phyloP scores from a whole-genome alignment of 1,140 invertebrate species.

The Sarcophaga bullata region DNA sequence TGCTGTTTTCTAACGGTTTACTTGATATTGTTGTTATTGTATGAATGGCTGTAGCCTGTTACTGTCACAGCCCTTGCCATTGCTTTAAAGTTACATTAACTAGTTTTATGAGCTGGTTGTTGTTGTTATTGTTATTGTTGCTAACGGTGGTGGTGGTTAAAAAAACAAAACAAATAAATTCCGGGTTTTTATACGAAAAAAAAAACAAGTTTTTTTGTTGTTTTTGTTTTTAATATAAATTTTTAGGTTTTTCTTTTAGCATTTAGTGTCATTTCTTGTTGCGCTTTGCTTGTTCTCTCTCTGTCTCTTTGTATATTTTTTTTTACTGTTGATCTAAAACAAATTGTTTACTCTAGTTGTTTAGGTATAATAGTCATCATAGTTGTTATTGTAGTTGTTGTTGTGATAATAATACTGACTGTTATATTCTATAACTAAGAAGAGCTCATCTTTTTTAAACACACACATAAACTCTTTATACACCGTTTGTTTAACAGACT shows the following conservation, averaged over 20 bases:
- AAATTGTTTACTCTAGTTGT: conserved; percentile 4
- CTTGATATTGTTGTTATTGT: background rate
- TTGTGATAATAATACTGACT: background rate
- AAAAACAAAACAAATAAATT: conserved; percentile 31
- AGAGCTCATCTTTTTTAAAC: background rate
- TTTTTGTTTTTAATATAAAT: background rate
- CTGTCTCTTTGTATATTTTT: background rate
- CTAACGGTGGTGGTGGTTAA: no score
- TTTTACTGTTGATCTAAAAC: background rate
- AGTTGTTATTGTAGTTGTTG: no score
- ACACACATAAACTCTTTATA: background rate
- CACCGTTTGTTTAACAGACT: no score
- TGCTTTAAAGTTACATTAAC: background rate
- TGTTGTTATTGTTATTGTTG: background rate
- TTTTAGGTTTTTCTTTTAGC: background rate
- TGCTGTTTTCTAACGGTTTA: conserved; percentile 31
- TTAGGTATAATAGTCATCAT: background rate
- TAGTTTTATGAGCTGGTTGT: background rate
- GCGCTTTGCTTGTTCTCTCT: background rate
- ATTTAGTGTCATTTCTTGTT: conserved; percentile 31
- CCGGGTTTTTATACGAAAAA: conserved; percentile 33
- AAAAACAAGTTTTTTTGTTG: background rate
- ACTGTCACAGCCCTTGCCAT: no score
- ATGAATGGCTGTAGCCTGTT: background rate
- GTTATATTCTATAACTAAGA: background rate